Evolutionary conservation across 1,140 invertebrate species (phyloP).

Genomic region (Polypedilum vanderplanki): DNA sequence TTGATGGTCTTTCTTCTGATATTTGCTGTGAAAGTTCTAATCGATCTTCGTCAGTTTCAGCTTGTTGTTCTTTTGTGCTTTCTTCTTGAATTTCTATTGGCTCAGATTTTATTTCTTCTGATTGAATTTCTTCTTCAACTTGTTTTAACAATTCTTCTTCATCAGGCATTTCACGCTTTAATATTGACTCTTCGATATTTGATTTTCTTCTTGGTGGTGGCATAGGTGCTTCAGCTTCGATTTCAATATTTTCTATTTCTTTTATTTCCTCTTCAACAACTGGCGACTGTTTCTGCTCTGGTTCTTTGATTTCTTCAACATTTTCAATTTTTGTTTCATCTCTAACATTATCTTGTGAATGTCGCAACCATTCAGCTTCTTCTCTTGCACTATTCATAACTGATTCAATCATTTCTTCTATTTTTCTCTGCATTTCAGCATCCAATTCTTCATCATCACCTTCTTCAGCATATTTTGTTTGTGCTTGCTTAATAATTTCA

Average conservation of each 20-base stretch:
- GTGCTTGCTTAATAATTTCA: neutral
- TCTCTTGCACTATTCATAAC: conserved; percentile 32
- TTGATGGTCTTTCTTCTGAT: neutral
- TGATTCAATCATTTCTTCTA: conserved; percentile 37
- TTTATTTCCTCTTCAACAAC: neutral
- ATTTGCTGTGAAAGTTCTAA: neutral
- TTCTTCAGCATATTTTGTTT: conserved; percentile 32
- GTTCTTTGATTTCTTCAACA: neutral
- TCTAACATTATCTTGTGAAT: conserved; percentile 28
- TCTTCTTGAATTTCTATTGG: conserved; percentile 28
- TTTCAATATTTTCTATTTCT: conserved; percentile 31
- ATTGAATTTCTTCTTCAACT: conserved; percentile 7
- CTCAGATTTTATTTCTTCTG: conserved; percentile 3
- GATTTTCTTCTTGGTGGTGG: conserved; percentile 35
- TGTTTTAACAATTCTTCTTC: conserved; percentile 36
- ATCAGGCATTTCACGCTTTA: conserved; percentile 30
- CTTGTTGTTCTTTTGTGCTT: neutral
- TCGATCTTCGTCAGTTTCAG: neutral
- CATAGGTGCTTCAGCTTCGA: conserved; percentile 33
- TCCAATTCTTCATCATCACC: conserved; percentile 36
- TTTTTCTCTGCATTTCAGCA: conserved; percentile 38
- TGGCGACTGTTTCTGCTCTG: neutral
- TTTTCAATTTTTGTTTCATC: neutral
- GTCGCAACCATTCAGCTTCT: conserved; percentile 32
- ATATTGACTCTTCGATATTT: neutral